phyloP scores from a whole-genome alignment of 2,888 invertebrate species.

The Diloba caeruleocephala region DNA sequence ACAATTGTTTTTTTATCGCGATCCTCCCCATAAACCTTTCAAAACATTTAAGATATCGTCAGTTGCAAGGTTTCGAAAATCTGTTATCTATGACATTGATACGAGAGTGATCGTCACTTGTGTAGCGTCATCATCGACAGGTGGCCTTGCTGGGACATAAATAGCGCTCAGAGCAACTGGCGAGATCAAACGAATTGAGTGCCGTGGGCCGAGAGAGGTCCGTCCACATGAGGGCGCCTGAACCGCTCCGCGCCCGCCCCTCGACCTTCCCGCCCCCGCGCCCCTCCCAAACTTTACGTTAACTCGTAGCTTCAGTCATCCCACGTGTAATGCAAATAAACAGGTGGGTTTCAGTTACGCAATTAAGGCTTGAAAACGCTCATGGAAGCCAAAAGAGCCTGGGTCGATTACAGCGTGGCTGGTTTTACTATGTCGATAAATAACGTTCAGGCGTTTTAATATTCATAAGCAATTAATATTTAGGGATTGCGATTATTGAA shows the following conservation, averaged over 20 bases:
- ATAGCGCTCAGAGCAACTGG: constrained; percentile 81
- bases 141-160: constrained; percentile 82
- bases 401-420: constrained; percentile 13
- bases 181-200: constrained; percentile 88
- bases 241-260: constrained; percentile 59
- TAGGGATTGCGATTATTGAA: neutral
- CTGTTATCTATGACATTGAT: constrained; percentile 58
- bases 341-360: constrained; percentile 38
- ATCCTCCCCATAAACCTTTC: neutral
- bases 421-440: neutral
- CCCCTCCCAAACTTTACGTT: constrained; percentile 56
- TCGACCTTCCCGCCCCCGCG: constrained; percentile 46
- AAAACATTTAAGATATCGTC: constrained; percentile 8
- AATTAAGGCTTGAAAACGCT: constrained; percentile 38
- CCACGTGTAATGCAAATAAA: constrained; percentile 51
- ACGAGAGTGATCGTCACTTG: constrained; percentile 55
- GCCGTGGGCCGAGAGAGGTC: constrained; percentile 81
- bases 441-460: neutral
- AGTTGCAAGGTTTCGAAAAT: constrained; percentile 23
- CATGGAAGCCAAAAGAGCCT: constrained; percentile 9
- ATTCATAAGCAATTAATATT: neutral
- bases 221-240: constrained; percentile 82
- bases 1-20: constrained; percentile 15
- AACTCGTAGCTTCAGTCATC: constrained; percentile 53
- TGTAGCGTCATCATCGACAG: constrained; percentile 68